phyloP scores from a whole-genome alignment of 2,113 vertebrate genomes.

The Podilymbus podiceps region DNA sequence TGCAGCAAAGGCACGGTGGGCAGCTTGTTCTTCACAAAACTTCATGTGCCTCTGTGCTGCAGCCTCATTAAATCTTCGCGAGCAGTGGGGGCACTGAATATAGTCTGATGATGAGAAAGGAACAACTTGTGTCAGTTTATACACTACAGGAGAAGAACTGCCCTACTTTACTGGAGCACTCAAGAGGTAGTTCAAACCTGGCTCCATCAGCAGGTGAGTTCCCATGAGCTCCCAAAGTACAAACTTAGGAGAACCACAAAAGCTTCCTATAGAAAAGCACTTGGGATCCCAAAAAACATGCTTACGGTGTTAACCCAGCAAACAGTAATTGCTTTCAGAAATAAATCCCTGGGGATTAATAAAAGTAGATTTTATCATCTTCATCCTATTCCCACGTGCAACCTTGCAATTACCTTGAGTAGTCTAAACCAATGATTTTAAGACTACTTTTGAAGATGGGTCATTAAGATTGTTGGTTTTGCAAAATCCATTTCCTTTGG shows the following conservation, averaged over 20 bases:
- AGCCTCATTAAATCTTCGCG: conserved; percentile 59
- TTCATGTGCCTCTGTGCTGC: conserved; percentile 49
- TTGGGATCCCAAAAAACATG: background rate
- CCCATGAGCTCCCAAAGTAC: background rate
- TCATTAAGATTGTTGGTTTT: background rate
- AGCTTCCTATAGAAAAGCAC: background rate
- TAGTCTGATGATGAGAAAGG: conserved; percentile 41
- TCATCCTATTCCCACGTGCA: background rate
- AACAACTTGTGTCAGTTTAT: background rate
- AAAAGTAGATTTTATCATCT: background rate
- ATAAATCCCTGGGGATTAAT: background rate
- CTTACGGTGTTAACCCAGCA: background rate
- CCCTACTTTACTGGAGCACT: background rate
- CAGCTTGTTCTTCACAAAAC: conserved; percentile 59
- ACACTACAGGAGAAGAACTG: background rate
- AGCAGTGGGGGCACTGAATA: conserved; percentile 57
- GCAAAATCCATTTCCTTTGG: background rate
- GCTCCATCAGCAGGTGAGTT: background rate
- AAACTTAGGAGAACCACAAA: background rate
- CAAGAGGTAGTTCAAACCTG: background rate
- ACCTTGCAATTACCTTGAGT: background rate
- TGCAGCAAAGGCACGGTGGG: conserved; percentile 27
- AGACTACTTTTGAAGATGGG: background rate
- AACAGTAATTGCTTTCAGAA: background rate
- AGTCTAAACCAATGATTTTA: background rate